These are phyloP conservation scores for Thymelicus acteon DNA, from an alignment of 2,888 invertebrate genomes.

Conservation along the genomic window DNA sequence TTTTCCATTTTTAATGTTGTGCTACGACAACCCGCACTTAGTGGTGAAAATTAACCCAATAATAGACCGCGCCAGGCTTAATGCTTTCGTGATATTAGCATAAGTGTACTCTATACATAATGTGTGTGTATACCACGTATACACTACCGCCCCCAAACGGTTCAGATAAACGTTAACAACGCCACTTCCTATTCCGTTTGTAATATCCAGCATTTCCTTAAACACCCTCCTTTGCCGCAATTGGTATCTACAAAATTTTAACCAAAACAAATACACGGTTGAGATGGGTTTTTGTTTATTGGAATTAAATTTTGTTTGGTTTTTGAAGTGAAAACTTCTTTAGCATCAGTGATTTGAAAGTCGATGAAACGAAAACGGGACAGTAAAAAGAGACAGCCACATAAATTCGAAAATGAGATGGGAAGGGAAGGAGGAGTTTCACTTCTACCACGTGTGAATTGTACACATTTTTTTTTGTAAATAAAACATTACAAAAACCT, in stretches of 20 bases:
- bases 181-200: slow-evolving; percentile 4
- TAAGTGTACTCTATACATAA: slow-evolving; percentile 1
- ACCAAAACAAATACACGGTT: neutral
- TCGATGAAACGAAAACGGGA: too few species aligned
- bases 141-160: neutral
- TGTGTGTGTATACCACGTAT: neutral
- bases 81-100: slow-evolving; percentile 3
- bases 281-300: neutral
- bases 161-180: neutral
- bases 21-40: neutral
- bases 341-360: too few species aligned
- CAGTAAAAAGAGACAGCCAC: too few species aligned
- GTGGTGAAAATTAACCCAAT: slow-evolving; percentile 1
- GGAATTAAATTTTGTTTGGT: neutral
- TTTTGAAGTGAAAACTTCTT: too few species aligned
- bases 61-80: neutral
- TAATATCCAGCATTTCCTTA: slow-evolving; percentile 5
- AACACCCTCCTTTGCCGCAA: neutral
- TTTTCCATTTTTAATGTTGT: neutral
- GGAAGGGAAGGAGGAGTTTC: too few species aligned
- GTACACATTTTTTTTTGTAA: too few species aligned
- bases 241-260: neutral
- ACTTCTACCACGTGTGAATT: too few species aligned
- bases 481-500: too few species aligned
- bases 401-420: too few species aligned